Base-by-base conservation (phyloP, 2,888 invertebrate species). In the Lottia gigantea region DNA sequence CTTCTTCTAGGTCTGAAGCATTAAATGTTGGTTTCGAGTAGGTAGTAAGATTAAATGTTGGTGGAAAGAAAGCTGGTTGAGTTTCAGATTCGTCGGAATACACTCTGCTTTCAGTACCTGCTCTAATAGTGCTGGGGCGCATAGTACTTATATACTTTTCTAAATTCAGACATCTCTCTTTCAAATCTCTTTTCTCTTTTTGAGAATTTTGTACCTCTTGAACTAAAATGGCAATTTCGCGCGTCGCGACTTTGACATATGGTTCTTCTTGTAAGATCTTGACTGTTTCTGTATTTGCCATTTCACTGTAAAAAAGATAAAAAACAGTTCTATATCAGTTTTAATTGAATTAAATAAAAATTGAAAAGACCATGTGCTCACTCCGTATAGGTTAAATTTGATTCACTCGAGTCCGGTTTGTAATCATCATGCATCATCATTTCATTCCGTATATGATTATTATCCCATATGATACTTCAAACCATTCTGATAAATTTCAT, bases 191-290 rank as follows among this genome's bases (percentile, higher is more conserved):
- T 55, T 55, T 55, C 23, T 55, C 55, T 2, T 12, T 55, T 23
- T 55, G 55, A 23, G 55, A 55, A 23, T 55, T 55, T 15, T 55
- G n/a, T 55, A 55, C 23, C 19, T 55, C 55, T 55, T 23, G 55
- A 11, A 55, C 55, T 23, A 55, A 23, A 23, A 55, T 19, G 0
- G 55, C 55, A 14, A 55, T 19, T 55, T 55, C 55, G 14, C 23
- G 55, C 12, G 55, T 55, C 3, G 55, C 55, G 14, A 55, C 55
- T 23, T 55, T 55, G 12, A 55, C 55, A 4, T 55, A 55, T 23
- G 55, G 55, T 40, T 40, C 40, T 40, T 40, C 40, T 11, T 40
- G 40, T 40, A 40, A 40, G 1, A 40, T 40, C 40, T 40, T 40
- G 11, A 8, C 40, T 40, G 31, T 2, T 31, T 31, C 31, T 31